Evolutionary conservation across 1,140 invertebrate genomes (phyloP).

Genomic region (Neoseiulus cucumeris): DNA sequence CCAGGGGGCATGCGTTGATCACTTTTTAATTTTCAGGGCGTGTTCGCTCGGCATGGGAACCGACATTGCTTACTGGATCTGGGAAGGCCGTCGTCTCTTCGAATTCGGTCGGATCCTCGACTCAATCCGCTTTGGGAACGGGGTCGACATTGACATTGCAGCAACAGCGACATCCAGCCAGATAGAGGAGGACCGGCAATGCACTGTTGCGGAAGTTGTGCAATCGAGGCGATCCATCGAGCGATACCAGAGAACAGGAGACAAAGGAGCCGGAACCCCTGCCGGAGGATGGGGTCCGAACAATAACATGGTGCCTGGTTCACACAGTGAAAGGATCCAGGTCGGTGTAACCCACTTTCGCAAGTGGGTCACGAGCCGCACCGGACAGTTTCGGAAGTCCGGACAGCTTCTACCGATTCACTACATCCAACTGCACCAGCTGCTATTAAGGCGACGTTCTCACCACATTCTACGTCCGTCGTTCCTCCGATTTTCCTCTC

Average conservation of each 20-base stretch:
- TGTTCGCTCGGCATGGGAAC: background rate
- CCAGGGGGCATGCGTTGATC: slow-evolving; percentile 5
- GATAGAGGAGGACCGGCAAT: background rate
- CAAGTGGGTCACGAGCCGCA: too few relatives aligned
- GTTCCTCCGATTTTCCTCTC: too few relatives aligned
- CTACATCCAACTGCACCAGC: too few relatives aligned
- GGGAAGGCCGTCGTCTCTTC: too few relatives aligned
- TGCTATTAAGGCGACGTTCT: too few relatives aligned
- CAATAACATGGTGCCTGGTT: slow-evolving; percentile 11
- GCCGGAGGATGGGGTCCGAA: background rate
- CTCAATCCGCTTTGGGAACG: background rate
- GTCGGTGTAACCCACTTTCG: background rate
- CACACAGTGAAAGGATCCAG: slow-evolving; percentile 10
- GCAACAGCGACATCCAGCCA: background rate
- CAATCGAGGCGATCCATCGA: too few relatives aligned
- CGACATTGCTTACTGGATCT: background rate
- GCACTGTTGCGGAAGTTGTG: background rate
- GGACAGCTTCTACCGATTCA: too few relatives aligned
- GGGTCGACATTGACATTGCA: background rate
- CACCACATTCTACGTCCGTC: too few relatives aligned
- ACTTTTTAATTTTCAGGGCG: slow-evolving; percentile 11
- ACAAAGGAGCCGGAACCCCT: slow-evolving; percentile 7
- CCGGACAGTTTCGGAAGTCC: too few relatives aligned
- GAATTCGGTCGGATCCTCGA: background rate
- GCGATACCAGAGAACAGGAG: background rate